Conservation (phyloP, 1,140 invertebrate genomes). For the Cydia splendana region DNA sequence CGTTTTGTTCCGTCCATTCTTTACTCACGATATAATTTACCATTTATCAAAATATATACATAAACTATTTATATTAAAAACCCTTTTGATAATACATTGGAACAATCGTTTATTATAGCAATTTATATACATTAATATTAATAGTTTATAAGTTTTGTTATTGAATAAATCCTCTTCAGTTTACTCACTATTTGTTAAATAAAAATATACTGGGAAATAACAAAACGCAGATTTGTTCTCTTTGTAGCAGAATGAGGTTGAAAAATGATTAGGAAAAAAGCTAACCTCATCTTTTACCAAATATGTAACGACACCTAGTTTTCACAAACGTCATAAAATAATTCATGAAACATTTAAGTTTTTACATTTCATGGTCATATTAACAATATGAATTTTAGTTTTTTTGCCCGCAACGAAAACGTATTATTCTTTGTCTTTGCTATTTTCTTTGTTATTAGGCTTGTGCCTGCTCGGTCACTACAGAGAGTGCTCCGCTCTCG, state of each 20-base stretch:
- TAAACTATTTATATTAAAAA: not conserved
- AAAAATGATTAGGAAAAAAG: too few relatives aligned
- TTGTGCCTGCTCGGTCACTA: too few relatives aligned
- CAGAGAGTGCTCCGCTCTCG: too few relatives aligned
- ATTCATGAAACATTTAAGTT: not conserved
- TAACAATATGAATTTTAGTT: too few relatives aligned
- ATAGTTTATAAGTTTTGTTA: too few relatives aligned
- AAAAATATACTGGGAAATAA: not conserved
- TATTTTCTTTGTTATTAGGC: not conserved
- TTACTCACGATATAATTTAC: not conserved
- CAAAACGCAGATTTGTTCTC: not conserved
- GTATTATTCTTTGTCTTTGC: slow-evolving; percentile 13
- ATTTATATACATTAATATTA: too few relatives aligned
- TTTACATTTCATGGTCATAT: too few relatives aligned
- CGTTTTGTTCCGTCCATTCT: slow-evolving; percentile 43
- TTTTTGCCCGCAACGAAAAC: not conserved
- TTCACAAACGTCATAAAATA: too few relatives aligned
- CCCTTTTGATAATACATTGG: not conserved
- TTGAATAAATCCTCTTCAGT: too few relatives aligned
- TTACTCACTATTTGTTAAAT: too few relatives aligned
- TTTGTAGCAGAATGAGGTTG: not conserved
- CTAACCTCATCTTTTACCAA: not conserved
- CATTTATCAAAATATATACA: not conserved
- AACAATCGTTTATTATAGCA: too few relatives aligned
- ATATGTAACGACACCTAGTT: not conserved